Percentiles rank a stretch among this genome's conserved stretches.
Conservation (phyloP, 2,888 invertebrate genomes). For the Drosophila melanocephala region DNA sequence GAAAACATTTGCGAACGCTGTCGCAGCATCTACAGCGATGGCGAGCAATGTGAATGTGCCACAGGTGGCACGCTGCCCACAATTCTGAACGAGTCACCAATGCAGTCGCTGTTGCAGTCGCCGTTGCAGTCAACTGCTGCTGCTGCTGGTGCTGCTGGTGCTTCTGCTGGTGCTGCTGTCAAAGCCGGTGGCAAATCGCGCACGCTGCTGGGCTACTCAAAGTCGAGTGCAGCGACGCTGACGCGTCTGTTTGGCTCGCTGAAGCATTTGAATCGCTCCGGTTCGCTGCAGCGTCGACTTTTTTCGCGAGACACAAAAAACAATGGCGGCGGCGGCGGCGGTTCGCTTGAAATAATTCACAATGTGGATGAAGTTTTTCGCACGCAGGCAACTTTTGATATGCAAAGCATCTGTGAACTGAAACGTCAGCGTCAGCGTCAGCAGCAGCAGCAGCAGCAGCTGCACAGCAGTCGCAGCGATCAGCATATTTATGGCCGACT, state of each 20-base stretch:
- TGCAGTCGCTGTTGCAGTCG: neutral
- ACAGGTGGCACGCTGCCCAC: constrained; percentile 21
- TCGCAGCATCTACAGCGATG: constrained; percentile 78
- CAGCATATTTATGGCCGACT: constrained; percentile 84
- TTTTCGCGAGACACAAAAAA: constrained; percentile 39
- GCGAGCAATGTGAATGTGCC: constrained; percentile 72
- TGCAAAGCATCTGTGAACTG: constrained; percentile 82
- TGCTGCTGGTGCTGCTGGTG: neutral
- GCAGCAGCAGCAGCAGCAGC: constrained; percentile 22
- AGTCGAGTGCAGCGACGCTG: constrained; percentile 63
- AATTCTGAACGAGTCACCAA: neutral
- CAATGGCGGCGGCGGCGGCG: constrained; percentile 30
- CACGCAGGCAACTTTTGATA: constrained; percentile 84
- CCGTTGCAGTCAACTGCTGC: neutral
- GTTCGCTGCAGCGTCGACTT: constrained; percentile 64
- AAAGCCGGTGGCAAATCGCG: constrained; percentile 52
- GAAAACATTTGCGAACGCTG: constrained; percentile 84
- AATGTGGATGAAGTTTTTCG: constrained; percentile 84
- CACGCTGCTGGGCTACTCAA: constrained; percentile 59
- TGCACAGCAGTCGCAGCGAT: constrained; percentile 80
- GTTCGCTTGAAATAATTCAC: constrained; percentile 83
- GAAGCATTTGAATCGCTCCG: constrained; percentile 69
- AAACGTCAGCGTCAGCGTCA: constrained; percentile 73
- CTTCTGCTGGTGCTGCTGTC: neutral
- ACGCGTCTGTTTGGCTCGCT: constrained; percentile 79